Evolutionary conservation across 2,113 vertebrate genomes (phyloP), one percentile per base, ranked within the genome.

Genomic region (Onychostoma macrolepis): DNA sequence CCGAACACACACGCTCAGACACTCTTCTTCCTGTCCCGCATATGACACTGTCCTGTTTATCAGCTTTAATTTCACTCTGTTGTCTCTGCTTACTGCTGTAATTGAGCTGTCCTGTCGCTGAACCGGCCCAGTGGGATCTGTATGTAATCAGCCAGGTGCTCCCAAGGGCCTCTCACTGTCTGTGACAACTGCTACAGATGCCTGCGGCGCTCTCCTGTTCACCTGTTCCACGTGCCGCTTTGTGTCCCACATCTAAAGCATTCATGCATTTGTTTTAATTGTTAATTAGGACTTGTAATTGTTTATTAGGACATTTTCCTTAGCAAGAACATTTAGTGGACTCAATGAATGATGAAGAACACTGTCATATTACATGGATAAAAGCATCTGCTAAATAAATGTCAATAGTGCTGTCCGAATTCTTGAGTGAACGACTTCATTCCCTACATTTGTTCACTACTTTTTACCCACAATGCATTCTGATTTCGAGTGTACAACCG

Each of bases 111-210:
- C 91, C 91, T 85, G 92, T 90, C 87, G 91, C 83, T 92, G 93
- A 92, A 87, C 85, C 38, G 92, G 89, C 93, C 90, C 92, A 80
- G 84, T 58, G 90, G 91, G 93, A 92, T 72, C 85, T 78, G 86
- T 88, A 80, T 79, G 85, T 83, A 87, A 87, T 86, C 86, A 86
- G 50, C 90, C 91, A 92, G 92, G 91, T 90, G 92, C 90, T 87
- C 92, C 83, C 89, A 17, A 0, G 89, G 87, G 92, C 53, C 43
- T 76, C 50, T 58, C 87, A 88, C 89, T 87, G 88, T 87, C 87
- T 91, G 87, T 72, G 91, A 93, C 93, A 94, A 93, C 93, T 94
- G 92, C 90, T 87, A 85, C 75, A 75, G 61, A 87, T 85, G 33
- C 9, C 89, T 87, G 90, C 88, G 91, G 87, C 80, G 26, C 53